phyloP scores from a whole-genome alignment of 2,888 invertebrate species.

The Drosophila mulleri region DNA sequence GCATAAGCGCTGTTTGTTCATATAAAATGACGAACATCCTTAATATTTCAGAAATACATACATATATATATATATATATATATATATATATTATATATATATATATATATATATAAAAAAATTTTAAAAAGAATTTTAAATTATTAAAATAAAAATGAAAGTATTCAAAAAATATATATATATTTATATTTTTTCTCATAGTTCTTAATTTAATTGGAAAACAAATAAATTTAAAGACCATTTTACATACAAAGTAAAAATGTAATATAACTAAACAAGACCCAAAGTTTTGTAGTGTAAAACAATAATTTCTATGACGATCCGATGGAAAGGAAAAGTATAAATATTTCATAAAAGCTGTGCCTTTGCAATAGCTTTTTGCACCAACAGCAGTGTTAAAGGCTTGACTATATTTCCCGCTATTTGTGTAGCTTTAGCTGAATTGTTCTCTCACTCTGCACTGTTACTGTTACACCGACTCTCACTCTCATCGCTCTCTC shows the following conservation, averaged over 20 bases:
- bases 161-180: too few relatives aligned
- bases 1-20: background rate
- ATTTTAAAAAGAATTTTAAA: too few relatives aligned
- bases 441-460: background rate
- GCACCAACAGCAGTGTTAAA: background rate
- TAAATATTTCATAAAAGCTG: background rate
- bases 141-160: too few relatives aligned
- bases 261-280: too few relatives aligned
- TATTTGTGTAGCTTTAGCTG: slow-evolving; percentile 44
- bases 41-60: too few relatives aligned
- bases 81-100: too few relatives aligned
- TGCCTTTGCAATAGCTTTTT: slow-evolving; percentile 8
- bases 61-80: too few relatives aligned
- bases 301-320: background rate
- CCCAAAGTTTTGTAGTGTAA: background rate
- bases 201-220: too few relatives aligned
- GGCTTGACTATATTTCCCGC: slow-evolving; percentile 43
- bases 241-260: too few relatives aligned
- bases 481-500: slow-evolving; percentile 3
- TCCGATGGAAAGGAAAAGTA: background rate
- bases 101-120: too few relatives aligned
- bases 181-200: too few relatives aligned
- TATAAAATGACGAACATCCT: background rate
- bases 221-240: too few relatives aligned
- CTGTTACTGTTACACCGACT: background rate